Base-by-base conservation (phyloP, 1,140 invertebrate species). In the Zaprionus inermis region DNA sequence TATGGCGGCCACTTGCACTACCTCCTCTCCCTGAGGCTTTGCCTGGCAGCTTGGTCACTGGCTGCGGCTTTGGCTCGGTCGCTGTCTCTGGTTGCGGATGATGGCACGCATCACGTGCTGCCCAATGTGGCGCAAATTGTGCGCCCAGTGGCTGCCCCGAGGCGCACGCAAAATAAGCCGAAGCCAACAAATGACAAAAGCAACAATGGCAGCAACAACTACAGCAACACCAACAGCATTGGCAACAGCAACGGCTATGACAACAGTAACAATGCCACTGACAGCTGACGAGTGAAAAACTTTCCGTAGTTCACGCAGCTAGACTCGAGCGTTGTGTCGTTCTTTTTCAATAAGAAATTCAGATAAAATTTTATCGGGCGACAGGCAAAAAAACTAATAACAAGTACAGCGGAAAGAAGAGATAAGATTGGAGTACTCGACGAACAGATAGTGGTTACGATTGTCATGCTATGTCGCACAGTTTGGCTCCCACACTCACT, bases 71-170 rank as follows among this genome's bases (percentile, higher is more conserved):
- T n/a, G n/a, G n/a, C n/a, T n/a, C n/a, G 41, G 64, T 67, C 41
- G 64, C 60, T 51, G 22, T 34, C 24, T 28, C 24, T 44, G 55
- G 64, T 56, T 61, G 56, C n/a, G 55, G 30, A 30, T 54, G 32
- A 4, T 30, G 49, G 55, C 76, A 84, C 86, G 84, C 84, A 84
- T 84, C 84, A 89, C 80, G 74, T 78, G 78, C 78, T 88, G 84
- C 74, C 71, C 67, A 88, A 88, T 88, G 84, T 88, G 73, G 60
- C 74, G 78, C 59, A 82, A 89, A 88, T 63, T 68, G 72, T 78
- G 55, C 57, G 59, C 32, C 38, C 61, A 55, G 64, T 72, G 69
- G 30, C 56, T 49, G 34, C 22, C 36, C n/a, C 38, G 56, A 51
- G 54, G 44, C 76, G 51, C 51, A 70, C 74, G 16, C 66, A 72